Evolutionary conservation across 2,888 invertebrate genomes (phyloP).

Genomic region (Drosophila siamana): DNA sequence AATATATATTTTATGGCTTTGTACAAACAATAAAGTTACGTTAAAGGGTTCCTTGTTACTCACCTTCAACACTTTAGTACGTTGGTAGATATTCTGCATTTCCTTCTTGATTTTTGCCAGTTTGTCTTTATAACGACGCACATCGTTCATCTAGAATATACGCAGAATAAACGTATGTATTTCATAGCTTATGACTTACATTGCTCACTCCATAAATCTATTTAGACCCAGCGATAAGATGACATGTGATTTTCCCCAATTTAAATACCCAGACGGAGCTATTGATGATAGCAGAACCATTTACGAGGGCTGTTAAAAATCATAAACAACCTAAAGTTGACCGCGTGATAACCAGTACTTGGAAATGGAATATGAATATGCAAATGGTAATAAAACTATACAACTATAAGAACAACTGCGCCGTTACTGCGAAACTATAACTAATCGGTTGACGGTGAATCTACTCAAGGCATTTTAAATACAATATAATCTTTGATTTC

Average conservation of each 20-base stretch:
- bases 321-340: not conserved
- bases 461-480: too few relatives aligned
- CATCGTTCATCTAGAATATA: conserved; percentile 77
- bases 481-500: too few relatives aligned
- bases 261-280: conserved; percentile 28
- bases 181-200: conserved; percentile 5
- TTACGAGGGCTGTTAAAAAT: not conserved
- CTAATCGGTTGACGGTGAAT: too few relatives aligned
- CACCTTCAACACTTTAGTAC: conserved; percentile 83
- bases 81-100: conserved; percentile 84
- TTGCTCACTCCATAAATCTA: conserved; percentile 12
- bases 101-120: conserved; percentile 83
- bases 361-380: not conserved
- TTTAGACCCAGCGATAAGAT: conserved; percentile 29
- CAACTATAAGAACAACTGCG: too few relatives aligned
- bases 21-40: conserved; percentile 53
- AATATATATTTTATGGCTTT: conserved; percentile 23
- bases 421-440: too few relatives aligned
- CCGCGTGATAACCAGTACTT: not conserved
- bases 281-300: not conserved
- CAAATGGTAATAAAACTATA: too few relatives aligned
- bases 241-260: conserved; percentile 12
- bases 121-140: conserved; percentile 83
- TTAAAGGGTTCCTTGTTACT: conserved; percentile 34
- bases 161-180: not conserved